Evolutionary conservation across 2,797 vertebrate species (phyloP), one percentile per base, ranked within the genome.

Genomic region (Smutsia temminckii): DNA sequence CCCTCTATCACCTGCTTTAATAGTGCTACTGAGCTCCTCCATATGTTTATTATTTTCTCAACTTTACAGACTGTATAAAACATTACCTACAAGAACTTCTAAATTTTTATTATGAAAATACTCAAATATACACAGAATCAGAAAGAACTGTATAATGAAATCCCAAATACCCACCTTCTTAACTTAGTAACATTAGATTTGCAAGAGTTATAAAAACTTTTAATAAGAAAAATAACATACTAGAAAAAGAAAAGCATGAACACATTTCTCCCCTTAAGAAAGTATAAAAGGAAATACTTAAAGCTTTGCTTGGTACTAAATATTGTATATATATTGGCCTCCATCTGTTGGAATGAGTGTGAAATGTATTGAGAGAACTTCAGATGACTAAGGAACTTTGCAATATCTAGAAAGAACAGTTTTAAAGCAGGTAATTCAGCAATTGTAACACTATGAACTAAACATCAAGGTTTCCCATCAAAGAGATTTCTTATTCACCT

Each of bases 221-320:
- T 37, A 78, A 53, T 51, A 78, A 37, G 51, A 81, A 63, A 61
- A 32, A 78, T 69, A 21, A 93, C 27, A 85, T 46, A 74, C 18
- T 79, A 71, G 42, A 85, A 64, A 86, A 90, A 94, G 55, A 84
- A 87, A 96, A 71, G 14, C n/a, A 79, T 14, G 23, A 85, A 85
- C 46, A 85, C 6, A 75, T 78, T 95, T 89, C 59, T 96, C 4
- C 49, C 55, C 49, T 96, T 84, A 92, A 88, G 61, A 80, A 94
- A 37, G 40, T 40, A 40, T 40, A 69, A 77, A 89, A 91, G 2
- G 40, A 69, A 92, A 89, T 37, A 66, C 13, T 75, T 42, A 72
- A 79, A 51, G 32, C 64, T 32, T 53, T 77, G 55, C 37, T 74
- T 42, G 53, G 34, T 74, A 40, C 6, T 49, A 49, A 53, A 55